Conservation (phyloP, 1,140 invertebrate species). For the Drosophila parabipectinata region DNA sequence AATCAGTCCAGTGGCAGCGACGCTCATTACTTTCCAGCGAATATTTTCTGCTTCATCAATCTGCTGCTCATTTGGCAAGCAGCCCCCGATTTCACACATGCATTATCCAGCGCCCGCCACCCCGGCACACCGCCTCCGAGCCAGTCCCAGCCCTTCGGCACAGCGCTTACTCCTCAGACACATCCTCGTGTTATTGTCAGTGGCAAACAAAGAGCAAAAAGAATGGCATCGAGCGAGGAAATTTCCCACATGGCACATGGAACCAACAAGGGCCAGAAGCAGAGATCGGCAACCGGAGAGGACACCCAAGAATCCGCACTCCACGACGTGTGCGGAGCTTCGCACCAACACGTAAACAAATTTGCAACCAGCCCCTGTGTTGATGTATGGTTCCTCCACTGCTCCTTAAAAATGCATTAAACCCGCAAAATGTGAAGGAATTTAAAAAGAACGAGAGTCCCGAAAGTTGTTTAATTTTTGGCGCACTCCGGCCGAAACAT, state of each 20-base stretch:
- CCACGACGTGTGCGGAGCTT: slow-evolving; percentile 16
- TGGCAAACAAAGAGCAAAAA: slow-evolving; percentile 27
- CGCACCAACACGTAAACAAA: slow-evolving; percentile 34
- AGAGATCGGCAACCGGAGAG: slow-evolving; percentile 8
- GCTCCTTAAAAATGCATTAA: slow-evolving; percentile 39
- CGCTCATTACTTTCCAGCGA: slow-evolving; percentile 33
- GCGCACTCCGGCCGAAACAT: neutral
- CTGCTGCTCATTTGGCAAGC: slow-evolving; percentile 41
- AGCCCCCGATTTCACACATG: slow-evolving; percentile 6
- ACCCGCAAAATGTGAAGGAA: slow-evolving; percentile 11
- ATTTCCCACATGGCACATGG: slow-evolving; percentile 21
- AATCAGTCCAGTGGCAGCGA: slow-evolving; percentile 31
- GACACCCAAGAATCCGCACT: slow-evolving; percentile 15
- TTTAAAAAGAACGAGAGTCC: neutral
- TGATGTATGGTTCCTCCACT: slow-evolving; percentile 27
- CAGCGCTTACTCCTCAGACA: neutral
- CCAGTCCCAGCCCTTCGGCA: too few species aligned
- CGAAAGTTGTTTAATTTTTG: slow-evolving; percentile 17
- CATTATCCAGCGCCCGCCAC: neutral
- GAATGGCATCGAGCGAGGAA: neutral
- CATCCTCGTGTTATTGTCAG: slow-evolving; percentile 35
- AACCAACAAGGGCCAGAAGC: slow-evolving; percentile 7
- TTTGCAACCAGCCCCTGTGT: slow-evolving; percentile 24
- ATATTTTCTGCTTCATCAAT: slow-evolving; percentile 43
- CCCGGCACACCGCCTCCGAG: neutral